Base-by-base conservation (phyloP, 1,140 invertebrate species). In the Meloidogyne hapla region DNA sequence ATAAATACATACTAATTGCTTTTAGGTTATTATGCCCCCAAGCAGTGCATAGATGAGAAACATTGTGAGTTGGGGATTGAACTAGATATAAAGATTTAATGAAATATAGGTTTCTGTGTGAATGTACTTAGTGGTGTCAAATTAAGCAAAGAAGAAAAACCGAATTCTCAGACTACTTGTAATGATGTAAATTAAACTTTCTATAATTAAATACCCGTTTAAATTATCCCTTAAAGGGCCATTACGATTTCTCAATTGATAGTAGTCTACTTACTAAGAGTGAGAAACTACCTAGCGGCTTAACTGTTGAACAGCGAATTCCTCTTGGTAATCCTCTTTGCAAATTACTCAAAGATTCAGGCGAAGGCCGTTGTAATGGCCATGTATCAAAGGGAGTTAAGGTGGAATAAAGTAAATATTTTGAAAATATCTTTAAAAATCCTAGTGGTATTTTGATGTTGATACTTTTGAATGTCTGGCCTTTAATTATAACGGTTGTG, bases 401-500 rank as follows among this genome's bases (percentile, higher is more conserved):
- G n/a, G 48, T 56, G n/a, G n/a, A 56, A 10, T 8, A 56, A n/a
- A 6, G 3, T 18, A 48, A 18, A 48, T 6, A 56, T 56, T 56
- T n/a, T 6, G 3, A n/a, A n/a, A 8, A 56, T n/a, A 56, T 56
- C n/a, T n/a, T 56, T 56, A 56, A n/a, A n/a, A 56, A 25, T 45
- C 66, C 21, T 21, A 79, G 67, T 80, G 70, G 61, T 80, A 80
- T 28, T 80, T 80, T 40, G 78, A 79, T 62, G 66, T 68, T 40
- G 72, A 69, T 5, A 56, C 79, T 23, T 81, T 71, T 26, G 72
- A 77, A 65, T 80, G 79, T 21, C 40, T 80, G 8, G 75, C 79
- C 25, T 80, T 80, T 65, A 45, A 48, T n/a, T 80, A 81, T 45
- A 70, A 76, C 23, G 79, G 79, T 23, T 80, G 79, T 64, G 79